Base-by-base conservation (phyloP, 2,113 vertebrate genomes). In the Corythaeola cristata region DNA sequence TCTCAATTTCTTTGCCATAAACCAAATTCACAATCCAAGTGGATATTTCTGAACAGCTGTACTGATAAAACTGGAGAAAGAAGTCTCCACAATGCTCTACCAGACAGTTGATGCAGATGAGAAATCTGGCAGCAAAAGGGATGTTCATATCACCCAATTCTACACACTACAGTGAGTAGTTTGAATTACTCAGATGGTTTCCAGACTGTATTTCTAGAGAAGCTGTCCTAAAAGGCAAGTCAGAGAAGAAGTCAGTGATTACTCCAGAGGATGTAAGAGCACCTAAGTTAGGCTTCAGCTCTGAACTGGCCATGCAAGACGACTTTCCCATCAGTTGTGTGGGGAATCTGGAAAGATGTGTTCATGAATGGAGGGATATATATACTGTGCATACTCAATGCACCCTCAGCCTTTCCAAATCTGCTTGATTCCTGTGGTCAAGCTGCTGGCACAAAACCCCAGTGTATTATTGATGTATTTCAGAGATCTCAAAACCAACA, bases 331-430 rank as follows among this genome's bases (percentile, higher is more conserved):
- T 52, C 11, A 60, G 10, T 59, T 64, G 20, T 28, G 15, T 53
- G 44, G 33, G 56, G 24, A 77, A n/a, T 52, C 45, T 78, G 39
- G 24, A 72, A 56, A 44, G 47, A 27, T 0, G 1, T 49, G 33
- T 12, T 32, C 7, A 13, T 35, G 33, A 67, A 39, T 16, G 24
- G 13, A 79, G 32, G 53, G 47, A 5, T 15, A 22, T 32, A 26
- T 9, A 28, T 10, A 32, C 13, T 63, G 17, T 37, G 41, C 55
- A 5, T 24, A 13, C 26, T 45, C 0, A 0, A 16, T 3, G 12
- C 30, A 53, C 7, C 21, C 37, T 80, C 52, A 27, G 68, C 35
- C 28, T 82, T 88, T 71, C 13, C 75, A 93, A 86, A 53, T 18
- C 52, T 53, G 12, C 30, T 71, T 67, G 20, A 52, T 89, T 66